Evolutionary conservation across 2,113 vertebrate genomes (phyloP).

Genomic region (Pogona vitticeps): DNA sequence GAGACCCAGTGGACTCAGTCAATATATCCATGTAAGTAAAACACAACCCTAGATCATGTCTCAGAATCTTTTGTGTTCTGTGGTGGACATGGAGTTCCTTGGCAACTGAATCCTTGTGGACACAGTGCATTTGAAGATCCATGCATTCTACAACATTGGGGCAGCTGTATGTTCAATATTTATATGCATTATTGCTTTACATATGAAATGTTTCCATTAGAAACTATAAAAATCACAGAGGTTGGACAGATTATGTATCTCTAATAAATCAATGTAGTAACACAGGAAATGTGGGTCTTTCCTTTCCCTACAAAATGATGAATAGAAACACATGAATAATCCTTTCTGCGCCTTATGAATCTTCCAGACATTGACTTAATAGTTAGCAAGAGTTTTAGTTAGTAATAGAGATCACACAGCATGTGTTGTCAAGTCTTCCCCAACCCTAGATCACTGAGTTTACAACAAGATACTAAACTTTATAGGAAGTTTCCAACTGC

Average conservation of each 20-base stretch:
- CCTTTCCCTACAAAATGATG: neutral
- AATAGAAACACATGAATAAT: neutral
- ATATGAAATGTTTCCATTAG: neutral
- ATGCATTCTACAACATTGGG: neutral
- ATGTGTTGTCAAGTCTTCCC: neutral
- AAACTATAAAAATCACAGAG: neutral
- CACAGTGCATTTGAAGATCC: neutral
- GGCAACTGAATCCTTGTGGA: neutral
- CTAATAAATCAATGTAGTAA: neutral
- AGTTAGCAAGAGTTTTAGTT: conserved; percentile 1
- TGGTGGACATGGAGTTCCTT: neutral
- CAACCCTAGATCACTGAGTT: neutral
- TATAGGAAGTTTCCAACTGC: neutral
- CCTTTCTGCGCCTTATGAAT: neutral
- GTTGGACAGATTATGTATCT: neutral
- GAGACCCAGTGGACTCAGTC: no score
- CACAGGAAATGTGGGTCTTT: no score
- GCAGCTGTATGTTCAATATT: neutral
- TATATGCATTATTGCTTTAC: neutral
- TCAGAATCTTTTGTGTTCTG: neutral
- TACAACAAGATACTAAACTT: conserved; percentile 12
- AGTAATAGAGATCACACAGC: neutral
- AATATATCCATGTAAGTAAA: no score
- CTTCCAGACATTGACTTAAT: neutral
- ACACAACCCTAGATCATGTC: neutral